Percentiles rank a stretch among this genome's conserved stretches.
Conservation (phyloP, 2,888 invertebrate genomes). For the Andrena fulva region DNA sequence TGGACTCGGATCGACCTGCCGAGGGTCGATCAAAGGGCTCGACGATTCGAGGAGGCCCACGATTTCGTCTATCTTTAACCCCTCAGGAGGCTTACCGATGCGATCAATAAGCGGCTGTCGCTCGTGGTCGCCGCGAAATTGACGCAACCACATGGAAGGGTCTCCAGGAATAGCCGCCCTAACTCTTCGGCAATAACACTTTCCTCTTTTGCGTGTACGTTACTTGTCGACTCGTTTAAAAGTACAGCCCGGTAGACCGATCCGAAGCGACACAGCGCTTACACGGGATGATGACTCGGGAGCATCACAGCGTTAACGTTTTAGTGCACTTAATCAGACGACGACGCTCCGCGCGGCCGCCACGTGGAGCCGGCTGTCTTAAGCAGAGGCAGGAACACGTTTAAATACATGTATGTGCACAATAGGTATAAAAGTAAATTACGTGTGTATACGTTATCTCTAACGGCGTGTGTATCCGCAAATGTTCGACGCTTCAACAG, state of each 20-base stretch:
- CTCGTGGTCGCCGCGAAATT: background rate
- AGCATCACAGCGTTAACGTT: conserved; percentile 23
- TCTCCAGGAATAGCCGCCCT: conserved; percentile 7
- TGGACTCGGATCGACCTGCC: background rate
- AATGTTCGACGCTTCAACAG: conserved; percentile 54
- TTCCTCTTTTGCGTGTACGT: conserved; percentile 44
- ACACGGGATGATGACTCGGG: conserved; percentile 18
- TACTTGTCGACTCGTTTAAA: conserved; percentile 30
- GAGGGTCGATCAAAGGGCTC: background rate
- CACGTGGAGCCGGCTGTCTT: conserved; percentile 6
- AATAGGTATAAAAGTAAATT: conserved; percentile 65
- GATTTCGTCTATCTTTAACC: background rate
- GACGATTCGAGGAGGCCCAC: background rate
- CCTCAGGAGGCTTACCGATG: background rate
- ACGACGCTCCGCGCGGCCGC: background rate
- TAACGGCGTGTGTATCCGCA: conserved; percentile 69
- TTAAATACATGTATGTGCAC: conserved; percentile 68
- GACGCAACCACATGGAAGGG: background rate
- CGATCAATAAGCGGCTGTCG: background rate
- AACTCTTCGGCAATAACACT: conserved; percentile 40
- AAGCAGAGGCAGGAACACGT: conserved; percentile 43
- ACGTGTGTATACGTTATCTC: conserved; percentile 71
- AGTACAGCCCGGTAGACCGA: conserved; percentile 36
- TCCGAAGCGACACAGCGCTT: conserved; percentile 33
- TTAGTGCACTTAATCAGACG: conserved; percentile 45